Evolutionary conservation across 1,140 invertebrate species (phyloP).

Genomic region (Potamilus streckersoni): DNA sequence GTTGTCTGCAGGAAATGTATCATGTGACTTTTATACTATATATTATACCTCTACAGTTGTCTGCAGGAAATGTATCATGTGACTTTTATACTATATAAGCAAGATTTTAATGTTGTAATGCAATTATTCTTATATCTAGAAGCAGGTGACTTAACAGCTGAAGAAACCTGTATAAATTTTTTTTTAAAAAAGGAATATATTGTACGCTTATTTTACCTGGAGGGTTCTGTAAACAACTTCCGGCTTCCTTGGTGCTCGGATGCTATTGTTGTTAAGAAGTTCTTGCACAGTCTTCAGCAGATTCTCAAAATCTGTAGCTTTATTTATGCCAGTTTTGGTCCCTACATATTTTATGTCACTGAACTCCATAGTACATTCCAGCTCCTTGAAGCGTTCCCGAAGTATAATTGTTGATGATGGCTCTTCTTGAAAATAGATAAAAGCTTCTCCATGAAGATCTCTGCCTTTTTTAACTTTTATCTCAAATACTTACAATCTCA

Average conservation of each 20-base stretch:
- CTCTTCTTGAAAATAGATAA: slow-evolving; percentile 28
- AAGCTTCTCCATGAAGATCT: too few species aligned
- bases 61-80: background rate
- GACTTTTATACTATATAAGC: background rate
- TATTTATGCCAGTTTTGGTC: slow-evolving; percentile 69
- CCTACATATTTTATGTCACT: slow-evolving; percentile 81
- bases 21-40: background rate
- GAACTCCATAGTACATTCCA: slow-evolving; percentile 78
- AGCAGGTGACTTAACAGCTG: background rate
- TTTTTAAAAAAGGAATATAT: too few species aligned
- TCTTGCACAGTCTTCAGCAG: slow-evolving; percentile 70
- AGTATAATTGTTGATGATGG: slow-evolving; percentile 75
- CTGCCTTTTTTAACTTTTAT: too few species aligned
- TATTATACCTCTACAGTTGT: too few species aligned
- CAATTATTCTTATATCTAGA: background rate
- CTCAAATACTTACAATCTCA: too few species aligned
- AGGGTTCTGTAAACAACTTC: slow-evolving; percentile 77
- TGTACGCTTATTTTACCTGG: slow-evolving; percentile 67
- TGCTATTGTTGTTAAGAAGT: slow-evolving; percentile 77
- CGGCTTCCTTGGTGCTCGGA: slow-evolving; percentile 77
- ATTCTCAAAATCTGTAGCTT: slow-evolving; percentile 72
- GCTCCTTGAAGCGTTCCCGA: slow-evolving; percentile 74
- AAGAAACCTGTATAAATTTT: background rate
- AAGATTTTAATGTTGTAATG: background rate
- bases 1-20: slow-evolving; percentile 1